Evolutionary conservation across 2,888 invertebrate species (phyloP), one percentile per base, ranked within the genome.

Genomic region (Leistus spinibarbis): DNA sequence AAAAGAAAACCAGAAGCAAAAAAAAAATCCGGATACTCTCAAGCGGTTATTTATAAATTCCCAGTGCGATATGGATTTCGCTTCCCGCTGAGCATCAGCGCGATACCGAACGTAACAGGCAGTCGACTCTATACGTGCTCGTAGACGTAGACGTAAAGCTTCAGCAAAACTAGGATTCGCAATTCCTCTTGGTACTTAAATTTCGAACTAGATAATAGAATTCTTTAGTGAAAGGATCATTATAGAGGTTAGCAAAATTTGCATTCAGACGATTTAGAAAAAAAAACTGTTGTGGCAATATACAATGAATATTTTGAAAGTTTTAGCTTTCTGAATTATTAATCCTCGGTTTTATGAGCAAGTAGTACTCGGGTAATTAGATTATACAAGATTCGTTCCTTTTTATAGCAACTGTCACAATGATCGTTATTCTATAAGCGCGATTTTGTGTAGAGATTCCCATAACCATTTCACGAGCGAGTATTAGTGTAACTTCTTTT

Each of bases 11-110:
- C n/a, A n/a, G n/a, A n/a, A n/a, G n/a, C n/a, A 20, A 60, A 60
- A 13, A 60, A 20, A 60, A 22, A 20, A 60, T 60, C 40, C 19
- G 60, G 60, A 60, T 20, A 60, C 17, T 60, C 60, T 40, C 40
- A 40, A 40, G 60, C 22, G 64, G 64, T 71, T 71, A 71, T 71
- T 71, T 71, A 71, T 71, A 71, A 71, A 71, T 64, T 71, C 71
- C 62, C 22, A 23, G 16, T 54, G 4, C 23, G 22, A n/a, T 56
- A 16, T 16, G 17, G 66, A 57, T 56, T 57, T 57, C 64, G 64
- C 16, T 27, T 23, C 23, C 27, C 5, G 7, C 40, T 40, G 40
- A 40, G 40, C 40, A 10, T 7, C 40, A 40, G 13, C 40, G 40
- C 10, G 2, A 40, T 10, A 7, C 40, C 7, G 40, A 40, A n/a